Percentiles rank a stretch among this genome's conserved stretches.
These are phyloP conservation scores for Acanthosepion esculentum DNA, from an alignment of 2,888 invertebrate species.

Conservation along the genomic window DNA sequence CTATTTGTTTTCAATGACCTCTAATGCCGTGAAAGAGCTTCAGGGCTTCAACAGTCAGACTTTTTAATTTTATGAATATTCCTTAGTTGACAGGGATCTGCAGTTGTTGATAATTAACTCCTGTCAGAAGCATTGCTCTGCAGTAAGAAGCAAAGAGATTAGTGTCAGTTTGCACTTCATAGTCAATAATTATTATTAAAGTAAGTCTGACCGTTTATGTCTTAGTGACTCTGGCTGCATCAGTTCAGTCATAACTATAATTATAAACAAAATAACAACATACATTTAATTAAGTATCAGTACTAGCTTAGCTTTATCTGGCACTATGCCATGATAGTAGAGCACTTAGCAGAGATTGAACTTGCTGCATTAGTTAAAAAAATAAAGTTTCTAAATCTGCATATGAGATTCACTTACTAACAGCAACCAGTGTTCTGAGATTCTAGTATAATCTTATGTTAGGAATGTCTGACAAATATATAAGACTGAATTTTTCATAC, in stretches of 20 bases:
- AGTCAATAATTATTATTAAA: not conserved
- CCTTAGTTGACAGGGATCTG: not conserved
- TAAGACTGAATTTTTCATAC: too few relatives aligned
- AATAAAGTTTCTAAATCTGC: too few relatives aligned
- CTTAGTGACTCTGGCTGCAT: not conserved
- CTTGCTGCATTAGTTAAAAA: too few relatives aligned
- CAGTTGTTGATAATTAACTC: not conserved
- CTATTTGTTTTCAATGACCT: not conserved
- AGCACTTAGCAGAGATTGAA: too few relatives aligned
- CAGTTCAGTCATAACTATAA: slow-evolving; percentile 1
- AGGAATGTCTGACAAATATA: too few relatives aligned
- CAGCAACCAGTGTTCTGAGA: too few relatives aligned
- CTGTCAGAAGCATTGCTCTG: not conserved
- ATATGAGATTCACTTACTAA: too few relatives aligned
- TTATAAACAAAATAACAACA: not conserved
- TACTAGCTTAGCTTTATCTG: not conserved
- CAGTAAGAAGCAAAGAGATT: not conserved
- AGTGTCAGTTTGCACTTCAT: not conserved
- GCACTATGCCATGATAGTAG: too few relatives aligned
- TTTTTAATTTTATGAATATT: not conserved
- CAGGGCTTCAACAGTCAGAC: not conserved
- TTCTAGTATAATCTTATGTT: too few relatives aligned
- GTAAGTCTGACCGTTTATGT: too few relatives aligned
- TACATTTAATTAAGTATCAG: not conserved
- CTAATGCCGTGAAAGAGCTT: not conserved